These are phyloP conservation scores for Falcunculus frontatus DNA, from an alignment of 2,113 vertebrate species.

Conservation along the genomic window DNA sequence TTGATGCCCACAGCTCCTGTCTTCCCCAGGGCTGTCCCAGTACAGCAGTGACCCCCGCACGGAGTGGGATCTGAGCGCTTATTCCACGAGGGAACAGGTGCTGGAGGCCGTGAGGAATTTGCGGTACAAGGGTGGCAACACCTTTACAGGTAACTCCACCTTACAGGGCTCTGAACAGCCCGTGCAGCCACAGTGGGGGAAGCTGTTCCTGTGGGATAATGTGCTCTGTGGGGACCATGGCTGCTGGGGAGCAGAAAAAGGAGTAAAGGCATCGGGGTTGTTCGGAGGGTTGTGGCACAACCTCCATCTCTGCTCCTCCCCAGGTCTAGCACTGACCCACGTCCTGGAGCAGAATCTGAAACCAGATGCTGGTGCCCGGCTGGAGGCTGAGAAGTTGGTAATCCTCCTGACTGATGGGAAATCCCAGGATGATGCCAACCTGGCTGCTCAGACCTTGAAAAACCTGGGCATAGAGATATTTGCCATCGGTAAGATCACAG, in stretches of 20 bases:
- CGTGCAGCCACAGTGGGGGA: fast-evolving
- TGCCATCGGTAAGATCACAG: constrained; percentile 81
- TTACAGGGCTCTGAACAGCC: fast-evolving
- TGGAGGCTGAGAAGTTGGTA: constrained; percentile 73
- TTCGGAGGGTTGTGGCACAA: not conserved
- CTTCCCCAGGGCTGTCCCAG: constrained; percentile 83
- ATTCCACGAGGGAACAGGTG: constrained; percentile 79
- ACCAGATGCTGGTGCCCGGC: constrained; percentile 73
- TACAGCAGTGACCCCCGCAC: constrained; percentile 92
- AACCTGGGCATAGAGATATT: constrained; percentile 85
- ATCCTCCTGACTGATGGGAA: constrained; percentile 91
- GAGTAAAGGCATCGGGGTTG: fast-evolving
- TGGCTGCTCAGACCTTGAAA: constrained; percentile 79
- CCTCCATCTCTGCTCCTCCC: not conserved
- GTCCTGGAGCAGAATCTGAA: constrained; percentile 85
- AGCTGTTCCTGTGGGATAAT: not conserved
- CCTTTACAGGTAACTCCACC: constrained; percentile 82
- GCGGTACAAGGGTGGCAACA: constrained; percentile 91
- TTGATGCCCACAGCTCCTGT: not conserved
- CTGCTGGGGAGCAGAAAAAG: not conserved
- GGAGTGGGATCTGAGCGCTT: constrained; percentile 88
- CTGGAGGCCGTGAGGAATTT: constrained; percentile 80
- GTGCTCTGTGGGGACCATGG: not conserved
- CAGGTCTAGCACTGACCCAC: constrained; percentile 89
- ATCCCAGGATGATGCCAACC: constrained; percentile 88